Percentiles rank a stretch among this genome's conserved stretches.
Conservation (phyloP, 1,140 invertebrate species). For the Wasmannia auropunctata region DNA sequence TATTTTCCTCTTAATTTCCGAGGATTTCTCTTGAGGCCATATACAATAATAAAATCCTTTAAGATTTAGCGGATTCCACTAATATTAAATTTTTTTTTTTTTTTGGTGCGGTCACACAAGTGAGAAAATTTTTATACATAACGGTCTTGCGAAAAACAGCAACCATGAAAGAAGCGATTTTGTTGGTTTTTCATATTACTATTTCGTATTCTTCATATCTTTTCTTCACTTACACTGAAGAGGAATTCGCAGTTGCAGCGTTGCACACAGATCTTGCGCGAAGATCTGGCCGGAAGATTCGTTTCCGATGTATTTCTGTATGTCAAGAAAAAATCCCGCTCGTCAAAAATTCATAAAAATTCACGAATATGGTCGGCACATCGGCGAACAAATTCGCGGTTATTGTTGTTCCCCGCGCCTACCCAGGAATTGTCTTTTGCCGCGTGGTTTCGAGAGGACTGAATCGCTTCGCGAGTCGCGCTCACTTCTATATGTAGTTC, state of each 20-base stretch:
- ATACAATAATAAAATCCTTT: no score
- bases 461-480: conserved; percentile 70
- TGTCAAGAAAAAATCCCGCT: not conserved
- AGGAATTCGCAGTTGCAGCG: not conserved
- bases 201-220: no score
- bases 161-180: not conserved
- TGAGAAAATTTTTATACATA: not conserved
- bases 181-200: not conserved
- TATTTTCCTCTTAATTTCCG: no score
- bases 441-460: conserved; percentile 75
- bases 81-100: no score
- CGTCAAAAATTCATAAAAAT: not conserved
- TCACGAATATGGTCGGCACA: not conserved
- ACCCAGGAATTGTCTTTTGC: conserved; percentile 39
- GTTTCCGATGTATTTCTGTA: not conserved
- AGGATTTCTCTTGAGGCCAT: no score
- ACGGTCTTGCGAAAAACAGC: not conserved
- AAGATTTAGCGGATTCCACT: no score
- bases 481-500: conserved; percentile 79
- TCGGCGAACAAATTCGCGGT: not conserved
- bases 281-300: no score
- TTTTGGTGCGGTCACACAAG: not conserved
- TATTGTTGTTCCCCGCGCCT: conserved; percentile 40
- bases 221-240: conserved; percentile 17
- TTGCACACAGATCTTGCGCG: not conserved